Evolutionary conservation across 2,888 invertebrate species (phyloP).

Genomic region (Heliothis peltigera): DNA sequence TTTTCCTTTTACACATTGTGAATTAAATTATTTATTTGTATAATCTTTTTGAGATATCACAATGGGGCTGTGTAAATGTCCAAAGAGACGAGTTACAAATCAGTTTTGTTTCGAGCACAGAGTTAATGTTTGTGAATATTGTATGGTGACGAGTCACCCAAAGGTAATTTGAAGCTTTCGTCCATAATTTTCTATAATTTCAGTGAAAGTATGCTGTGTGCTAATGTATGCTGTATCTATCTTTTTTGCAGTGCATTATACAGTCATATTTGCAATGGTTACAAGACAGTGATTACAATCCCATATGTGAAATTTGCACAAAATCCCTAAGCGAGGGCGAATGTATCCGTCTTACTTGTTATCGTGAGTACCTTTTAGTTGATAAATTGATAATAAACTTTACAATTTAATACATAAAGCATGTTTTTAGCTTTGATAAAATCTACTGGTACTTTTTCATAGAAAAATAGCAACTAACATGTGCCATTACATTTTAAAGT

Average conservation of each 20-base stretch:
- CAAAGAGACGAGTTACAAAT: slow-evolving; percentile 98
- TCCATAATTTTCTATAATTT: slow-evolving; percentile 18
- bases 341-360: slow-evolving; percentile 97
- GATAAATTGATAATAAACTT: slow-evolving; percentile 32
- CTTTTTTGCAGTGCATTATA: slow-evolving; percentile 96
- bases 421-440: slow-evolving; percentile 36
- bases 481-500: no score
- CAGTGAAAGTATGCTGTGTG: slow-evolving; percentile 26
- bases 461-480: no score
- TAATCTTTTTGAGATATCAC: slow-evolving; percentile 51
- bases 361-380: slow-evolving; percentile 92
- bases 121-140: slow-evolving; percentile 99
- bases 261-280: slow-evolving; percentile 99
- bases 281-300: slow-evolving; percentile 99
- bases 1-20: slow-evolving; percentile 38
- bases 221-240: slow-evolving; percentile 12
- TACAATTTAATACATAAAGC: slow-evolving; percentile 25
- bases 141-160: slow-evolving; percentile 98
- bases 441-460: slow-evolving; percentile 6
- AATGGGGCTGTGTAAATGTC: slow-evolving; percentile 99
- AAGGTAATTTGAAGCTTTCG: slow-evolving; percentile 91
- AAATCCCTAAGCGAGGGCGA: slow-evolving; percentile 94
- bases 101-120: slow-evolving; percentile 99
- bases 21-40: slow-evolving; percentile 24
- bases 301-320: slow-evolving; percentile 97